phyloP scores from a whole-genome alignment of 2,797 vertebrate genomes.

The Neostethus bicornis region DNA sequence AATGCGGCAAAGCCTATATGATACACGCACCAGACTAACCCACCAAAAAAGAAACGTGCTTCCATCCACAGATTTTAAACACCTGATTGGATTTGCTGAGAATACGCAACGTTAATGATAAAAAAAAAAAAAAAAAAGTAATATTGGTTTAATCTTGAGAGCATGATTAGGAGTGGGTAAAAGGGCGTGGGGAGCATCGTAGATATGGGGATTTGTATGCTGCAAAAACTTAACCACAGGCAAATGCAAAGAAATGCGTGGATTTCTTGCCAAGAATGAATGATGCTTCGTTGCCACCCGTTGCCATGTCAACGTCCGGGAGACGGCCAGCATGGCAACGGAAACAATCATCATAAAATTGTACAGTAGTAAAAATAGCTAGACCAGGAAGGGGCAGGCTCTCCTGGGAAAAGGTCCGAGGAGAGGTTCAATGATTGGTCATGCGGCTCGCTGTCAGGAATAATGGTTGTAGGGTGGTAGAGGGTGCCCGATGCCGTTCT shows the following conservation, averaged over 20 bases:
- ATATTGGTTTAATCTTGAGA: slow-evolving; percentile 69
- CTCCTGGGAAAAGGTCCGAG: slow-evolving; percentile 98
- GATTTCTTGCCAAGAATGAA: slow-evolving; percentile 82
- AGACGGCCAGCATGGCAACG: slow-evolving; percentile 90
- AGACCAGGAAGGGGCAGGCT: slow-evolving; percentile 99
- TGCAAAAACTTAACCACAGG: slow-evolving; percentile 88
- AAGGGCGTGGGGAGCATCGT: slow-evolving; percentile 55
- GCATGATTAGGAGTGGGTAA: slow-evolving; percentile 62
- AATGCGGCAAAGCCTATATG: slow-evolving; percentile 77
- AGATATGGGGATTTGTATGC: slow-evolving; percentile 80
- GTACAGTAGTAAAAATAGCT: slow-evolving; percentile 99
- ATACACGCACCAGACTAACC: slow-evolving; percentile 71
- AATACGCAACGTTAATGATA: slow-evolving; percentile 62
- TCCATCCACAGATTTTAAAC: slow-evolving; percentile 96
- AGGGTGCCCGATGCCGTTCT: slow-evolving; percentile 98
- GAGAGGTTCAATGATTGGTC: slow-evolving; percentile 99
- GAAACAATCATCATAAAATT: slow-evolving; percentile 99
- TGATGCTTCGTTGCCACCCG: slow-evolving; percentile 88
- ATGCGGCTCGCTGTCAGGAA: slow-evolving; percentile 99
- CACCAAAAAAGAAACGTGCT: slow-evolving; percentile 80
- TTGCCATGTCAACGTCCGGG: slow-evolving; percentile 89
- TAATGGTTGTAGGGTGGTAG: slow-evolving; percentile 99
- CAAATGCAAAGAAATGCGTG: slow-evolving; percentile 74
- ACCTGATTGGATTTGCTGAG: slow-evolving; percentile 86
- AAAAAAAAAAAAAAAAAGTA: too few relatives aligned